phyloP scores from a whole-genome alignment of 2,888 invertebrate species.

The Galeopsomyia nigrocyanea region DNA sequence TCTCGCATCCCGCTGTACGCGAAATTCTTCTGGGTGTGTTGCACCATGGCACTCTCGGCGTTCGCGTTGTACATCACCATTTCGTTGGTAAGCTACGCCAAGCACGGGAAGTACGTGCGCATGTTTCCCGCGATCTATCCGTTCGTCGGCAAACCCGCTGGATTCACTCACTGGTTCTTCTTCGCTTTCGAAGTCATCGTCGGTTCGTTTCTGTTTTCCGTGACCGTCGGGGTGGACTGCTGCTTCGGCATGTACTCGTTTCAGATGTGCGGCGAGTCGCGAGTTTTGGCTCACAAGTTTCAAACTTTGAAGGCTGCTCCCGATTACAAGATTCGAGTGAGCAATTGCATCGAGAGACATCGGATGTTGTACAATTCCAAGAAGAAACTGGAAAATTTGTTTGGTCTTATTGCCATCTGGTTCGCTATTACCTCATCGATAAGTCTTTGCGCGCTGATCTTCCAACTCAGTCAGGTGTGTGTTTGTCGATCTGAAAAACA shows the following conservation, averaged over 20 bases:
- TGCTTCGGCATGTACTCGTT: constrained; percentile 54
- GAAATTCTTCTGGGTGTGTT: no score
- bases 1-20: no score
- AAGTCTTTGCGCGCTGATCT: no score
- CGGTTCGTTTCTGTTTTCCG: constrained; percentile 32
- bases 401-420: no score
- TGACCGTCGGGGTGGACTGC: constrained; percentile 50
- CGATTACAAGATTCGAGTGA: constrained; percentile 38
- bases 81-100: no score
- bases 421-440: no score
- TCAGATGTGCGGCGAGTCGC: constrained; percentile 53
- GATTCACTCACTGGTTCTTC: constrained; percentile 47
- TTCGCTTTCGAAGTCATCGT: constrained; percentile 46
- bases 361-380: not conserved
- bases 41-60: no score
- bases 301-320: constrained; percentile 27
- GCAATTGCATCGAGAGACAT: constrained; percentile 47
- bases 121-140: constrained; percentile 49
- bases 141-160: constrained; percentile 45
- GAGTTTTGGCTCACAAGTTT: constrained; percentile 48
- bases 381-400: no score
- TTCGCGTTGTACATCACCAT: no score
- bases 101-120: constrained; percentile 40
- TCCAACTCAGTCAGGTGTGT: no score
- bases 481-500: no score